Evolutionary conservation across 2,888 invertebrate genomes (phyloP), one percentile per base, ranked within the genome.

Genomic region (Carterocephalus palaemon): DNA sequence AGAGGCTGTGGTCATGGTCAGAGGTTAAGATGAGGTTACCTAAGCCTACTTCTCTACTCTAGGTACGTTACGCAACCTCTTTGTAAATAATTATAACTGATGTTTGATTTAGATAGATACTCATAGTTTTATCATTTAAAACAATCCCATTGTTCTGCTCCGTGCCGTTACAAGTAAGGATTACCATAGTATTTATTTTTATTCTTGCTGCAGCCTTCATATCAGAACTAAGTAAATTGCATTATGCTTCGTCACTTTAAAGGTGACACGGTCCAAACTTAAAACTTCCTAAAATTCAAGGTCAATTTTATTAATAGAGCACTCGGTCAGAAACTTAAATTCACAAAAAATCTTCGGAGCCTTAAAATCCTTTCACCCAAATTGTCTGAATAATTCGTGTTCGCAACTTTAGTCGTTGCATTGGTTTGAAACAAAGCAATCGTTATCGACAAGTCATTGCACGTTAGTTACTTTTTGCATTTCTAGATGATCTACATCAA

Each of bases 391-490:
- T 59, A 52, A 53, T 54, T 56, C 53, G 61, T 57, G 51, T 49
- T 47, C 37, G 26, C 16, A 29, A 29, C 22, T 29, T 42, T 53
- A 60, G 55, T 63, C 49, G 49, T 22, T 17, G 50, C 52, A 48
- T 42, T 53, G 49, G 52, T 47, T 46, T 53, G 51, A 60, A 67
- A 67, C 71, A 67, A 69, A 68, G 68, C 62, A 52, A 62, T 58
- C 60, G 60, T 46, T 49, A 51, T 57, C 57, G 23, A 52, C 47
- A 54, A 62, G 57, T 59, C 63, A 57, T 58, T 55, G 53, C 51
- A 36, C 53, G 52, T 54, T 64, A 55, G 56, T 56, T 59, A 66
- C 64, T 67, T 74, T 73, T 75, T 69, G 70, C 63, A 70, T 70
- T 68, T 66, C 73, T 62, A 68, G 69, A 50, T 49, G 48, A 49